These are phyloP conservation scores for Nasonia oneida DNA, from an alignment of 2,888 invertebrate genomes.

Conservation along the genomic window DNA sequence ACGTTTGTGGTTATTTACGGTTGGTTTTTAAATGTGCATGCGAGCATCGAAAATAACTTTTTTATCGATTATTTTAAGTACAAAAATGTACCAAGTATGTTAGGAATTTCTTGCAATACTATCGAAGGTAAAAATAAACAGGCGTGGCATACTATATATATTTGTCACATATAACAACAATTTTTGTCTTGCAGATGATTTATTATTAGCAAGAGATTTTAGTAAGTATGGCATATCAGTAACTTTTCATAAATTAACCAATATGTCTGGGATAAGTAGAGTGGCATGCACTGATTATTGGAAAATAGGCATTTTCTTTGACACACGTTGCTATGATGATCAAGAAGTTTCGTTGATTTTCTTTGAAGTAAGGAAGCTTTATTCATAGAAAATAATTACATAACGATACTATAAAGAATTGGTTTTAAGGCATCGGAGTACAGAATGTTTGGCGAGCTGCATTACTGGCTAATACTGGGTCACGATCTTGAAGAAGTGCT, in stretches of 20 bases:
- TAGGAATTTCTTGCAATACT: constrained; percentile 53
- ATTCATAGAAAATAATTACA: constrained; percentile 1
- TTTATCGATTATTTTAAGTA: constrained; percentile 47
- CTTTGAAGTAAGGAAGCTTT: constrained; percentile 29
- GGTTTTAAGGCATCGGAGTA: constrained; percentile 48
- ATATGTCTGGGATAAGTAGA: neutral
- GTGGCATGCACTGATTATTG: constrained; percentile 9
- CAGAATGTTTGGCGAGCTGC: constrained; percentile 52
- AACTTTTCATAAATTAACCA: neutral
- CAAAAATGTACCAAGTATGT: constrained; percentile 43
- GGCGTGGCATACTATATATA: neutral
- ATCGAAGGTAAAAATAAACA: constrained; percentile 34
- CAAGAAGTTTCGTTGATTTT: constrained; percentile 6
- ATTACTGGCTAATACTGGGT: constrained; percentile 50
- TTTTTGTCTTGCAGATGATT: constrained; percentile 10
- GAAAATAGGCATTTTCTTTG: constrained; percentile 28
- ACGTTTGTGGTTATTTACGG: constrained; percentile 1
- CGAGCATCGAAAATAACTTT: constrained; percentile 38
- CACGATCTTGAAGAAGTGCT: constrained; percentile 29
- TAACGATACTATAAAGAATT: neutral
- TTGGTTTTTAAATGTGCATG: neutral
- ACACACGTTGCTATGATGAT: constrained; percentile 19
- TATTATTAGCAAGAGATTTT: constrained; percentile 3
- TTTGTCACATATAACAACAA: constrained; percentile 45
- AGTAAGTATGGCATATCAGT: neutral